Percentiles rank a stretch among this genome's conserved stretches.
phyloP scores from a whole-genome alignment of 2,113 vertebrate species.

The Kobus ellipsiprymnus region DNA sequence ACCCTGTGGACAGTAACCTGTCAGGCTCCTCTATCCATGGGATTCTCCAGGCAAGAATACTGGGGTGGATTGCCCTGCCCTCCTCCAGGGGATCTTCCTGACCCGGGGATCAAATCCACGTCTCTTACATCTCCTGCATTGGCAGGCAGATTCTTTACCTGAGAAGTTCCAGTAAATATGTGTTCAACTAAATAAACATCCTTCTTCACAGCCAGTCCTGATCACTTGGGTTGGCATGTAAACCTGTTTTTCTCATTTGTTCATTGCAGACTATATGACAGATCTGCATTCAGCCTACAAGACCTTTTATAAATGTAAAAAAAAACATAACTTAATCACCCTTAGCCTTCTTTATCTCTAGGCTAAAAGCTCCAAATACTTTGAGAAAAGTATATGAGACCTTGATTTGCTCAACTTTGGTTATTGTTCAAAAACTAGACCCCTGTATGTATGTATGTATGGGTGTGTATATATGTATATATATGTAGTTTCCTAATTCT shows the following conservation, averaged over 20 bases:
- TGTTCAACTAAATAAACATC: background rate
- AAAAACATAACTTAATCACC: background rate
- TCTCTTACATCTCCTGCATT: background rate
- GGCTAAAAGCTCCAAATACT: background rate
- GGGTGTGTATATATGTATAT: fast-evolving
- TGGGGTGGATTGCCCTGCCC: background rate
- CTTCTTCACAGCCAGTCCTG: background rate
- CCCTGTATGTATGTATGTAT: background rate
- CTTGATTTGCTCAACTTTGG: background rate
- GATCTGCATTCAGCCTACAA: background rate
- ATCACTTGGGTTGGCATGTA: background rate
- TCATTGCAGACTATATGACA: no score
- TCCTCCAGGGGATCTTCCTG: background rate
- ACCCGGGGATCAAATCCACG: background rate
- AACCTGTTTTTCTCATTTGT: background rate
- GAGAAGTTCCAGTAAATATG: background rate
- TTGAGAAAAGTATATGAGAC: background rate
- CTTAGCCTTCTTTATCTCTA: background rate
- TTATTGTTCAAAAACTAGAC: background rate
- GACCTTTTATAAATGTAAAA: background rate
- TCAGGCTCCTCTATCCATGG: background rate
- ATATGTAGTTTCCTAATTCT: no score
- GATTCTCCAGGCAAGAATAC: background rate
- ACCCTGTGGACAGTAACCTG: background rate
- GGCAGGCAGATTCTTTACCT: background rate